These are phyloP conservation scores for Serranus cabrilla DNA, from an alignment of 2,797 vertebrate species.

Conservation along the genomic window DNA sequence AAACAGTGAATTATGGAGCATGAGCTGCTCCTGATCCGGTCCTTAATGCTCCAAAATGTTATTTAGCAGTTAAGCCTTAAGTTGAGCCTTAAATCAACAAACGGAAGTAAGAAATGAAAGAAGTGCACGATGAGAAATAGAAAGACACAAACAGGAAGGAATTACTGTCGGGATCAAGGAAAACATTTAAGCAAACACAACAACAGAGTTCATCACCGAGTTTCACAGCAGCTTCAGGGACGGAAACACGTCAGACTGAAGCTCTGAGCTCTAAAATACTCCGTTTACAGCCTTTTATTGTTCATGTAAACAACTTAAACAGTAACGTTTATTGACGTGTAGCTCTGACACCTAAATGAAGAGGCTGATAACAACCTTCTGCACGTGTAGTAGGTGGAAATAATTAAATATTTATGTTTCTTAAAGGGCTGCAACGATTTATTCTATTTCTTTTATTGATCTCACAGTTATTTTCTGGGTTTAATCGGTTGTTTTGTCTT, in stretches of 20 bases:
- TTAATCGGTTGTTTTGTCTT: too few relatives aligned
- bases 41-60: background rate
- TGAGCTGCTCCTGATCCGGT: background rate
- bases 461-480: too few relatives aligned
- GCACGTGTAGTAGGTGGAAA: too few relatives aligned
- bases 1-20: background rate
- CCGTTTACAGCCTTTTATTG: too few relatives aligned
- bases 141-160: conserved; percentile 38
- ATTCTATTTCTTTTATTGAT: too few relatives aligned
- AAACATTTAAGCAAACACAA: conserved; percentile 9
- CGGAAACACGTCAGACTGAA: background rate
- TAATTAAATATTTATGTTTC: too few relatives aligned
- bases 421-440: too few relatives aligned
- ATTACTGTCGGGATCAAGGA: background rate
- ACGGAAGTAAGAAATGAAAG: conserved; percentile 2
- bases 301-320: too few relatives aligned
- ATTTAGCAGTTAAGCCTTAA: too few relatives aligned
- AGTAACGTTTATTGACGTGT: too few relatives aligned
- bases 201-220: background rate
- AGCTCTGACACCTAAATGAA: too few relatives aligned
- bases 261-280: background rate
- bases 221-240: background rate
- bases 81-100: background rate
- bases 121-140: background rate
- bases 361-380: too few relatives aligned